Evolutionary conservation across 2,113 vertebrate species (phyloP).

Genomic region (Ptyas mucosa): DNA sequence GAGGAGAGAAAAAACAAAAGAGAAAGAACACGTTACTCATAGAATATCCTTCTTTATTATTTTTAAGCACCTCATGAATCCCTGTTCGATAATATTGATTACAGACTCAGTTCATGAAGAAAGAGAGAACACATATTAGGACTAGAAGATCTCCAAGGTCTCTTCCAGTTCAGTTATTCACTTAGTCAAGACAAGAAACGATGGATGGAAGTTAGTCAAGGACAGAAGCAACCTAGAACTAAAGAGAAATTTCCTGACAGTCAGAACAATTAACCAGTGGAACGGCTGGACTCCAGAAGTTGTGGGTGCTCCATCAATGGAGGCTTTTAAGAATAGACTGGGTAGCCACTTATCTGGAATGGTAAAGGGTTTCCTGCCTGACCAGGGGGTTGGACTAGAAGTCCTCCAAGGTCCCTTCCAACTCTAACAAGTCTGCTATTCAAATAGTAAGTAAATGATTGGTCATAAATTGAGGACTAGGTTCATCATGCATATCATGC

Average conservation of each 20-base stretch:
- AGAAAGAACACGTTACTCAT: not conserved
- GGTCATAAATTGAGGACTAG: too few relatives aligned
- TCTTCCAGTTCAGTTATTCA: too few relatives aligned
- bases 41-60: not conserved
- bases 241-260: not conserved
- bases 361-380: not conserved
- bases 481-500: not conserved
- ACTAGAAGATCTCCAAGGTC: too few relatives aligned
- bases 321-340: not conserved
- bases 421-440: not conserved
- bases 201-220: not conserved
- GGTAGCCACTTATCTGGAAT: not conserved
- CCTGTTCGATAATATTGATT: not conserved
- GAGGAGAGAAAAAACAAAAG: not conserved
- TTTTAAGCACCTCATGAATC: not conserved
- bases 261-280: not conserved
- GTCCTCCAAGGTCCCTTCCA: not conserved
- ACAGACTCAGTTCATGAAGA: not conserved
- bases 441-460: not conserved
- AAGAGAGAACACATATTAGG: not conserved
- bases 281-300: not conserved
- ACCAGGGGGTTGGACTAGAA: not conserved
- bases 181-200: not conserved
- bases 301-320: not conserved
- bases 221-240: not conserved